Conservation (phyloP, 2,113 vertebrate genomes). For the Myxocyprinus asiaticus region DNA sequence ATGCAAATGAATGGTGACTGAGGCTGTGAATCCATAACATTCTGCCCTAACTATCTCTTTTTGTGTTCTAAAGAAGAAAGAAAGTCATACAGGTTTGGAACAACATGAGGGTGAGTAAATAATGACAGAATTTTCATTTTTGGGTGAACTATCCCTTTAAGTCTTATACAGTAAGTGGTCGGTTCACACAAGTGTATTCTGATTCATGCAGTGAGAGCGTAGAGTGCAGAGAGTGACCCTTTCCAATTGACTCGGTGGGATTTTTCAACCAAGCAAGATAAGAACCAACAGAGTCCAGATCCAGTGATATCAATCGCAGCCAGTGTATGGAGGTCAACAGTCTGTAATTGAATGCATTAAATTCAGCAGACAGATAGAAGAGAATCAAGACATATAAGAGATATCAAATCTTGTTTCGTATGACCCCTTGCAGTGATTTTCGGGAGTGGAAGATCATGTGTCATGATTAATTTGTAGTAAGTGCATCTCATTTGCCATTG, state of each 20-base stretch:
- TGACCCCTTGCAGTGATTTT: slow-evolving; percentile 9
- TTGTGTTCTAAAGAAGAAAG: no score
- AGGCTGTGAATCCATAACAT: no score
- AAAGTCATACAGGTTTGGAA: no score
- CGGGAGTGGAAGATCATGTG: background rate
- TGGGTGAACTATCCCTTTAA: background rate
- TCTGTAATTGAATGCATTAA: slow-evolving; percentile 23
- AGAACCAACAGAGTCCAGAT: background rate
- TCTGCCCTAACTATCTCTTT: no score
- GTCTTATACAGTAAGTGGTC: background rate
- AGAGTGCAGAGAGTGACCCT: background rate
- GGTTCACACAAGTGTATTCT: background rate
- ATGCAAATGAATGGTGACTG: no score
- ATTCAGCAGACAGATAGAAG: slow-evolving; percentile 15
- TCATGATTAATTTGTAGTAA: slow-evolving; percentile 13
- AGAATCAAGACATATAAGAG: slow-evolving; percentile 13
- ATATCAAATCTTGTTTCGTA: slow-evolving; percentile 17
- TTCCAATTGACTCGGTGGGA: background rate
- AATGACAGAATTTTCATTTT: no score
- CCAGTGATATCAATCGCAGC: slow-evolving; percentile 18
- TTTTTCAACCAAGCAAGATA: slow-evolving; percentile 7
- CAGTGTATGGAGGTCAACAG: slow-evolving; percentile 21
- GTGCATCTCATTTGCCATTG: background rate
- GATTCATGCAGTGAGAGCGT: background rate
- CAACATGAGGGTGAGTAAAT: no score